A percentile compares a stretch with the other conserved stretches of the same genome.
Evolutionary conservation across 1,140 invertebrate species (phyloP).

Genomic region (Globodera ellingtonae): DNA sequence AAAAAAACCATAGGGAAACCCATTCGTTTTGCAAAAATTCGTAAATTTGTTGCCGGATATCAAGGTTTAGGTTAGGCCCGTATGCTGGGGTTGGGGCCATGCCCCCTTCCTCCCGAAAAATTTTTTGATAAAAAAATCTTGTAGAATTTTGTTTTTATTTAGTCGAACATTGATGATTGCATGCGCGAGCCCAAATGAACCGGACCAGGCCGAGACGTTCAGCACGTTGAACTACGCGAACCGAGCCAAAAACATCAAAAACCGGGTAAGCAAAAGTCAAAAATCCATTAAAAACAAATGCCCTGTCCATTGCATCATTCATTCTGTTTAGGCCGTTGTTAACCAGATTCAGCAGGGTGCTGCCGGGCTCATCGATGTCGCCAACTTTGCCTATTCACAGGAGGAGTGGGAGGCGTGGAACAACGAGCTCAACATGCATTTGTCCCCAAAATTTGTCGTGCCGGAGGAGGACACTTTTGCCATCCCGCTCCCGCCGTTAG

Average conservation of each 20-base stretch:
- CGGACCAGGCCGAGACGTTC: slow-evolving; percentile 98
- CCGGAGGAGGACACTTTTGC: background rate
- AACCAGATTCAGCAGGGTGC: background rate
- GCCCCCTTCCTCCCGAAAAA: no score
- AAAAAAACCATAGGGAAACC: background rate
- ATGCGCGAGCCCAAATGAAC: slow-evolving; percentile 92
- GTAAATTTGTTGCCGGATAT: no score
- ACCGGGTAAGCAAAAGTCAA: slow-evolving; percentile 71
- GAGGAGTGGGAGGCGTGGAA: slow-evolving; percentile 3
- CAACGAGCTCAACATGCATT: background rate
- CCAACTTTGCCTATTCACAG: background rate
- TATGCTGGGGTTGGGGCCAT: no score
- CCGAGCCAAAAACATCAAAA: slow-evolving; percentile 92
- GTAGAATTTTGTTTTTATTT: slow-evolving; percentile 25
- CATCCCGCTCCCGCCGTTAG: background rate
- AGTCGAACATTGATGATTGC: slow-evolving; percentile 98
- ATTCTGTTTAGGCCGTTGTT: slow-evolving; percentile 66
- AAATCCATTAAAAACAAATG: no score
- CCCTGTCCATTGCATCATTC: no score
- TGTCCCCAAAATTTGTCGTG: background rate
- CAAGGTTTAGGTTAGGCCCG: no score
- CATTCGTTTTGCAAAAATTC: no score
- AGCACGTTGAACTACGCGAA: slow-evolving; percentile 95
- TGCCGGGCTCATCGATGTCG: background rate
- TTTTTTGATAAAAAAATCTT: no score